These are phyloP conservation scores for Linnaemya tessellans DNA, from an alignment of 2,888 invertebrate species.

Conservation along the genomic window DNA sequence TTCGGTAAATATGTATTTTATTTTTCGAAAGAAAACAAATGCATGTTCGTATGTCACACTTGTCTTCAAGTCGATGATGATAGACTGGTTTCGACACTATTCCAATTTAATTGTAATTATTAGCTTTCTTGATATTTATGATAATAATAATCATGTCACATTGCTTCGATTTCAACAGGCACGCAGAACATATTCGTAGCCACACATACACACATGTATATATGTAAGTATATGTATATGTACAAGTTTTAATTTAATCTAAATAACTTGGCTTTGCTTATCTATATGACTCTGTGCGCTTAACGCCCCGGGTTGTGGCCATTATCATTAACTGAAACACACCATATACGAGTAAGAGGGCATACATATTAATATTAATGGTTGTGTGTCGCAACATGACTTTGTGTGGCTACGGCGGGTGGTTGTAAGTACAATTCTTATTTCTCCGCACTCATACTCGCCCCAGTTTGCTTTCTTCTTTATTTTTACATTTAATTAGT, in stretches of 20 bases:
- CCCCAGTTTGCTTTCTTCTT: conserved; percentile 38
- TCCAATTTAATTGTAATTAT: neutral
- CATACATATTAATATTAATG: conserved; percentile 9
- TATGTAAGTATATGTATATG: no score
- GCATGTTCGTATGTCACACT: no score
- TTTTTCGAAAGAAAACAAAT: no score
- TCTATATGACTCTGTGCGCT: conserved; percentile 23
- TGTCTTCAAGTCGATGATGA: no score
- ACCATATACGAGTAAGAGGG: conserved; percentile 10
- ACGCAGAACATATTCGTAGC: conserved; percentile 23
- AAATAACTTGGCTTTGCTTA: conserved; percentile 46
- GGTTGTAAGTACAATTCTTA: neutral
- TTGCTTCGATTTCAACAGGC: conserved; percentile 56
- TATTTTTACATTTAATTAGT: conserved; percentile 63
- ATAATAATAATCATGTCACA: conserved; percentile 61
- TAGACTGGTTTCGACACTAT: no score
- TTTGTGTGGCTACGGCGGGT: neutral
- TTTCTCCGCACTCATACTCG: neutral
- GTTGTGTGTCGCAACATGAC: conserved; percentile 1
- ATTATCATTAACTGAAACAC: conserved; percentile 25
- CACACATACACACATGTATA: neutral
- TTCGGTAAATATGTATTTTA: no score
- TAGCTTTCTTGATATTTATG: conserved; percentile 5
- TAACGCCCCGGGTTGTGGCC: conserved; percentile 26
- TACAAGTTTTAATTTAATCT: conserved; percentile 21